Percentiles rank a stretch among this genome's conserved stretches.
phyloP scores from a whole-genome alignment of 2,113 vertebrate genomes.

The Siniperca knerii region DNA sequence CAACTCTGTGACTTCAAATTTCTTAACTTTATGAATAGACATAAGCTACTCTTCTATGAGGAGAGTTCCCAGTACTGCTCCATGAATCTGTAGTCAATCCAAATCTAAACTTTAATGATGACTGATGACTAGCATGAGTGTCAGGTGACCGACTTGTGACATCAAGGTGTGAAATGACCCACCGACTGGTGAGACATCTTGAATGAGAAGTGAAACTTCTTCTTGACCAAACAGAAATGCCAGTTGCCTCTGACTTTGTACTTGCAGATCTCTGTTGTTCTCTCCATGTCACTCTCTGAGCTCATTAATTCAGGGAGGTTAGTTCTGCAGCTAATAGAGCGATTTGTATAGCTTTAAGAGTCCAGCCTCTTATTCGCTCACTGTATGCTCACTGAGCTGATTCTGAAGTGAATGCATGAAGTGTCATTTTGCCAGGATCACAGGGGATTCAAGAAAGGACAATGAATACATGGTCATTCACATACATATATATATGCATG shows the following conservation, averaged over 20 bases:
- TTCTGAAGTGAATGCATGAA: conserved; percentile 30
- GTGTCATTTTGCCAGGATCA: conserved; percentile 40
- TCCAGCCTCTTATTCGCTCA: conserved; percentile 39
- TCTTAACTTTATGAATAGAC: neutral
- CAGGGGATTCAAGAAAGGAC: conserved; percentile 38
- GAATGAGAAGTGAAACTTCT: neutral
- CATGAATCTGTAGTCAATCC: neutral
- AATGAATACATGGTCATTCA: conserved; percentile 48
- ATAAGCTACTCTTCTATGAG: neutral
- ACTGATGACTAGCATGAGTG: neutral
- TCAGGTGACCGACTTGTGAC: neutral
- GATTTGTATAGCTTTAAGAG: conserved; percentile 69
- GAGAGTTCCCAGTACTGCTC: neutral
- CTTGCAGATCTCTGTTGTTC: neutral
- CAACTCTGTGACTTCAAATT: neutral
- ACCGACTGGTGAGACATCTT: neutral
- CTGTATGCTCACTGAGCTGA: conserved; percentile 8
- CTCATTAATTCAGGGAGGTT: conserved; percentile 74
- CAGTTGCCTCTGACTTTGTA: neutral
- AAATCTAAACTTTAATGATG: neutral
- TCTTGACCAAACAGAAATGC: neutral
- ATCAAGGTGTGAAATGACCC: neutral
- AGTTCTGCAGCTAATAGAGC: conserved; percentile 56
- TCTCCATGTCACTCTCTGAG: conserved; percentile 33
- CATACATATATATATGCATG: conserved; percentile 24